Conservation (phyloP, 1,140 invertebrate genomes). For the Stenopsyche tienmushanensis region DNA sequence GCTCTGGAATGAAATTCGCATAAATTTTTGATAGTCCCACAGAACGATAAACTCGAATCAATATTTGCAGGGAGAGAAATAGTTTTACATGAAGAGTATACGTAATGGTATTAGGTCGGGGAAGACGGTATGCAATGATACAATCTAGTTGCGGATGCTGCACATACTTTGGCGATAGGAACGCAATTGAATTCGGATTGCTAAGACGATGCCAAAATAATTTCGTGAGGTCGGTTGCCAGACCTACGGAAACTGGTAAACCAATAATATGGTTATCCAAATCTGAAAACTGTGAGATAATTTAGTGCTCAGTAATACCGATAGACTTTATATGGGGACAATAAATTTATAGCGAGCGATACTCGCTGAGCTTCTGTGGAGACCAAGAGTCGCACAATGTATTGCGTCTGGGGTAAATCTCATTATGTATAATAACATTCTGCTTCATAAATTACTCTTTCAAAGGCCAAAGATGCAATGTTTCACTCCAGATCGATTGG, state of each 20-base stretch:
- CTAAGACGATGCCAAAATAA: conserved; percentile 40
- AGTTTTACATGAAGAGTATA: too few species aligned
- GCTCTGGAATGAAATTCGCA: too few species aligned
- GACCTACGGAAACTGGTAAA: conserved; percentile 9
- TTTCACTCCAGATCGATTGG: too few species aligned
- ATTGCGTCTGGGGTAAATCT: too few species aligned
- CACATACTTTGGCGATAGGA: conserved; percentile 31
- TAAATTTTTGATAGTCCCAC: too few species aligned
- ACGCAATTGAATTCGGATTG: conserved; percentile 37
- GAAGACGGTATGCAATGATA: conserved; percentile 14
- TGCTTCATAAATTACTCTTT: too few species aligned
- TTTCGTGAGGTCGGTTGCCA: conserved; percentile 31
- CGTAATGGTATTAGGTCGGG: neutral
- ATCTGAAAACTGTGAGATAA: conserved; percentile 38
- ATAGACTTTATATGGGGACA: conserved; percentile 19
- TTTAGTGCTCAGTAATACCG: conserved; percentile 34
- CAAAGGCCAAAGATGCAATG: too few species aligned
- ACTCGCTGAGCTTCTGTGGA: too few species aligned
- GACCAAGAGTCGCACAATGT: too few species aligned
- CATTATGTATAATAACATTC: too few species aligned
- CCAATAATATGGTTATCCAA: conserved; percentile 38
- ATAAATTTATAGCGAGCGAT: conserved; percentile 12
- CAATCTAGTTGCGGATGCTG: conserved; percentile 8
- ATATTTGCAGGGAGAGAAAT: too few species aligned
- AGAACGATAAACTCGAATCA: too few species aligned